Conservation (phyloP, 2,888 invertebrate genomes). For the Melieria picta region DNA sequence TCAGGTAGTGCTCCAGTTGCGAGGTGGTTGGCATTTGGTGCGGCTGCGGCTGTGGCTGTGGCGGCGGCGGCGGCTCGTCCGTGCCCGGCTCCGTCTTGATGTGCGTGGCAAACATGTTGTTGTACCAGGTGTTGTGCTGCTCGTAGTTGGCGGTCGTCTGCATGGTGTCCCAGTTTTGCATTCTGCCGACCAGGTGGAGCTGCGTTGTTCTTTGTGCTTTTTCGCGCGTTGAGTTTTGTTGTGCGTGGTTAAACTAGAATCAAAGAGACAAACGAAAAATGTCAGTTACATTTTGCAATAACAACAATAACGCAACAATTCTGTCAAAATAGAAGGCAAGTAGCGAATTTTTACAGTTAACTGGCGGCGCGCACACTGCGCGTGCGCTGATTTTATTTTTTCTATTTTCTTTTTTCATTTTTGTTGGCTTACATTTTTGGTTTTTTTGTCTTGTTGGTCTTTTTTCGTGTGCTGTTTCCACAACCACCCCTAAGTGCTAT, state of each 20-base stretch:
- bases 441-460: conserved; percentile 26
- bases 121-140: conserved; percentile 63
- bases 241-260: conserved; percentile 11
- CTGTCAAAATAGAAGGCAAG: background rate
- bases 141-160: conserved; percentile 60
- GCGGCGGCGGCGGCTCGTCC: conserved; percentile 38
- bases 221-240: conserved; percentile 16
- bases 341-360: conserved; percentile 16
- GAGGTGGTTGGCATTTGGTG: conserved; percentile 25
- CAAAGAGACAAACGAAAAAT: background rate
- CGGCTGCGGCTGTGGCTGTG: conserved; percentile 48
- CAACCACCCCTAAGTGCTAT: conserved; percentile 52
- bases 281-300: background rate
- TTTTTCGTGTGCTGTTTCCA: conserved; percentile 22
- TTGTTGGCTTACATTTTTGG: conserved; percentile 31
- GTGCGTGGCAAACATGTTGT: conserved; percentile 61
- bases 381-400: conserved; percentile 54
- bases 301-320: background rate
- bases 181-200: conserved; percentile 45
- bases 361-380: conserved; percentile 51
- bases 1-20: conserved; percentile 60
- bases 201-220: conserved; percentile 4
- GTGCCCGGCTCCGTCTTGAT: conserved; percentile 61
- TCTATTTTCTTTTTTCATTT: conserved; percentile 44
- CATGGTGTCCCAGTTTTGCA: conserved; percentile 65